Conservation (phyloP, 2,113 vertebrate genomes). For the Corynorhinus townsendii region DNA sequence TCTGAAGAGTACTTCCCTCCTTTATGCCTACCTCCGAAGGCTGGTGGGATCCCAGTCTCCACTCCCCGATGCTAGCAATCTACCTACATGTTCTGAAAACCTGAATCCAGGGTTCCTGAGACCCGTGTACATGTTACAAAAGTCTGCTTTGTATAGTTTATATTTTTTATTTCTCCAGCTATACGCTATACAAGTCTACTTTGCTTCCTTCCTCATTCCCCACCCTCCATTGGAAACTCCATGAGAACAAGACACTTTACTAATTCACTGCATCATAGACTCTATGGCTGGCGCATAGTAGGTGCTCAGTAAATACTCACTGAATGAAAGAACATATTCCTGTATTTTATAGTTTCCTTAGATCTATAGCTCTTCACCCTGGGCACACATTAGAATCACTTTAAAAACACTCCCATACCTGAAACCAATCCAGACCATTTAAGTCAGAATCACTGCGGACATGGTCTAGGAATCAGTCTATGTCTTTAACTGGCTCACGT, state of each 20-base stretch:
- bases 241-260: background rate
- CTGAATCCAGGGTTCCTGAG: background rate
- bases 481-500: background rate
- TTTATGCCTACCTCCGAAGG: background rate
- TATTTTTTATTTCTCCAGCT: background rate
- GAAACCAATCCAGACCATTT: background rate
- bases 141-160: background rate
- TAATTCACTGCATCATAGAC: background rate
- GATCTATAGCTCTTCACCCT: background rate
- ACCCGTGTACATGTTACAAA: background rate
- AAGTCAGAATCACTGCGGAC: background rate
- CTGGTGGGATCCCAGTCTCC: background rate
- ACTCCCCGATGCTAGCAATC: background rate
- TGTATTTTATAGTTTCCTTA: background rate
- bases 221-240: background rate
- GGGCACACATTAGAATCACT: background rate
- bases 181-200: background rate
- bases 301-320: background rate
- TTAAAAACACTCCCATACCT: background rate
- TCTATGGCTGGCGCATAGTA: background rate
- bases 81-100: background rate
- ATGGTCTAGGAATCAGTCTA: background rate
- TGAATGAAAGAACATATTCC: background rate
- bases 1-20: background rate
- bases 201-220: background rate